phyloP scores from a whole-genome alignment of 2,113 vertebrate species.

The Mormyrus lacerda region DNA sequence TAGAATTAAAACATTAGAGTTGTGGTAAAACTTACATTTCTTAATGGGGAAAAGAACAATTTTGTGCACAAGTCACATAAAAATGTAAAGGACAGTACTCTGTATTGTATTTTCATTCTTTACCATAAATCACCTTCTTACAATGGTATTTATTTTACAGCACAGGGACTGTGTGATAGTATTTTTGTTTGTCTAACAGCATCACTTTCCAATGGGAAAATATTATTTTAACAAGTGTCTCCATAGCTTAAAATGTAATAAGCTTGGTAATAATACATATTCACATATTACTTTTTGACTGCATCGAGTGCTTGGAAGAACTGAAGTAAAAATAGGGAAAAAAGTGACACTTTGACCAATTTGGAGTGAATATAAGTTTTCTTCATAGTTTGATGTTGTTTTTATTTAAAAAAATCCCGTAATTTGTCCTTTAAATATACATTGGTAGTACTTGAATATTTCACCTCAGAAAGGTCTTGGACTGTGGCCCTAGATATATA shows the following conservation, averaged over 20 bases:
- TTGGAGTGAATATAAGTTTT: background rate
- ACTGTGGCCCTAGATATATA: background rate
- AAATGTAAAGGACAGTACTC: background rate
- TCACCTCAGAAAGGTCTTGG: background rate
- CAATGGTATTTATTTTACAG: background rate
- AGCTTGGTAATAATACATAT: background rate
- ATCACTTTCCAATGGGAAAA: background rate
- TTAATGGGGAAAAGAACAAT: background rate
- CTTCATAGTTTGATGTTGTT: background rate
- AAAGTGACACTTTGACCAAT: background rate
- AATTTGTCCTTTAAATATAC: background rate
- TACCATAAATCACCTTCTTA: background rate
- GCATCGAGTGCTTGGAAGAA: background rate
- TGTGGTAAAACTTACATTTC: background rate
- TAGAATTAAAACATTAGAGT: background rate
- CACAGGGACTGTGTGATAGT: background rate
- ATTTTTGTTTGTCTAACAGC: background rate
- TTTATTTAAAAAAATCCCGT: background rate
- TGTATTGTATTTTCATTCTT: background rate
- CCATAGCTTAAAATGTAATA: background rate
- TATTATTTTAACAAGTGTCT: background rate
- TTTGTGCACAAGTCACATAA: background rate
- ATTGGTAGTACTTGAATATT: background rate
- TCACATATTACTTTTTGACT: background rate
- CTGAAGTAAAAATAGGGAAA: background rate